These are phyloP conservation scores for Eriocheir sinensis DNA, from an alignment of 1,140 invertebrate species.

Conservation along the genomic window DNA sequence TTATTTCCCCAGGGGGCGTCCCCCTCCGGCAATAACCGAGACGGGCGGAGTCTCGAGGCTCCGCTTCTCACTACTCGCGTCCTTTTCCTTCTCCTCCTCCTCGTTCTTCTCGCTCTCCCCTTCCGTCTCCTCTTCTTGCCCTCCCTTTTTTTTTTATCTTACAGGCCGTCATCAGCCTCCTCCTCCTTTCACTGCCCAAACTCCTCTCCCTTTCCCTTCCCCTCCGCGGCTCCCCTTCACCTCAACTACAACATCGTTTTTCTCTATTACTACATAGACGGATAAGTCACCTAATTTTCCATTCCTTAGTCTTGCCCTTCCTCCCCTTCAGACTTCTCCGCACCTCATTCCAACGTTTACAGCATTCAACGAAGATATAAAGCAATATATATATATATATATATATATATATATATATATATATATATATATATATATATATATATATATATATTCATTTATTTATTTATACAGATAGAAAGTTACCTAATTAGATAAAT, in stretches of 20 bases:
- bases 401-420: too few species aligned
- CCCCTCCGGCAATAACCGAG: slow-evolving; percentile 20
- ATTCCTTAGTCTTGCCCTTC: neutral
- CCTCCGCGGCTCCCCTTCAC: neutral
- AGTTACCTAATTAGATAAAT: too few species aligned
- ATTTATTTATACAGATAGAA: too few species aligned
- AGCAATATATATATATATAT: too few species aligned
- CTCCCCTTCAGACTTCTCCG: neutral
- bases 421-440: too few species aligned
- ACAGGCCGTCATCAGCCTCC: too few species aligned
- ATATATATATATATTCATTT: too few species aligned
- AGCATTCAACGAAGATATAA: neutral
- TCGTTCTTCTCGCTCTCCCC: neutral
- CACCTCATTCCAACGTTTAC: too few species aligned
- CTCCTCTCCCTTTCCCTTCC: neutral
- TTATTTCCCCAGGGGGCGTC: slow-evolving; percentile 50
- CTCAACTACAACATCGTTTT: neutral
- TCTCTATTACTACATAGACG: neutral
- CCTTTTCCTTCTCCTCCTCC: neutral
- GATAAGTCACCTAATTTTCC: slow-evolving; percentile 36
- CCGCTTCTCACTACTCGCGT: neutral
- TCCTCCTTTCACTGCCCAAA: neutral
- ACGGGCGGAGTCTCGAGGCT: slow-evolving; percentile 30
- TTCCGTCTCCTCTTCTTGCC: neutral
- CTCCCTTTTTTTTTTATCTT: too few species aligned